A percentile compares a stretch with the other conserved stretches of the same genome.
Conservation (phyloP, 1,140 invertebrate species). For the Oedothorax gibbosus region DNA sequence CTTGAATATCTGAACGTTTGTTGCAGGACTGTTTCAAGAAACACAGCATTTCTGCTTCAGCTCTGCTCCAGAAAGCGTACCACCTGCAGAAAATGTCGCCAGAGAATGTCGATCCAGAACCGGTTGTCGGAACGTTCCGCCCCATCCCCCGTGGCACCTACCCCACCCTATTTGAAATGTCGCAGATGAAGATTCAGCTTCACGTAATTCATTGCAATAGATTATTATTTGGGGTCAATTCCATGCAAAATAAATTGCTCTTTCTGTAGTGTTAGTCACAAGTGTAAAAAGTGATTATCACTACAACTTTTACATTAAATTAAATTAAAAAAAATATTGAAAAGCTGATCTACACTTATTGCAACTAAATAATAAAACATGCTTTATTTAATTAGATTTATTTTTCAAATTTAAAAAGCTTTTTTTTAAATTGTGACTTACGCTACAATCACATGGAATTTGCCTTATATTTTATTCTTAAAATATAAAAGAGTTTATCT, state of each 20-base stretch:
- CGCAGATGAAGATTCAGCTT: conserved; percentile 40
- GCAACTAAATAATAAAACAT: too few relatives aligned
- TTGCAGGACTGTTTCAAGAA: conserved; percentile 23
- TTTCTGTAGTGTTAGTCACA: background rate
- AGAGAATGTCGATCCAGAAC: conserved; percentile 19
- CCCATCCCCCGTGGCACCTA: conserved; percentile 49
- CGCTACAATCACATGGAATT: background rate
- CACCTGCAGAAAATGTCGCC: conserved; percentile 16
- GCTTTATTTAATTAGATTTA: too few relatives aligned
- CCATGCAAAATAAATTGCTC: background rate
- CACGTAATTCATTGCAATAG: conserved; percentile 9
- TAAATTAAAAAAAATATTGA: too few relatives aligned
- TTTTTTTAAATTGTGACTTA: too few relatives aligned
- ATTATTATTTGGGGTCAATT: background rate
- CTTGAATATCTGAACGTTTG: background rate
- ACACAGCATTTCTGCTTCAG: conserved; percentile 40
- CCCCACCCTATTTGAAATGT: conserved; percentile 42
- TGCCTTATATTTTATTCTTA: background rate
- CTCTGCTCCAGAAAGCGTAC: conserved; percentile 41
- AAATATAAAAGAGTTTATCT: background rate
- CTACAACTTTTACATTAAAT: too few relatives aligned
- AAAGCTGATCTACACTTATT: too few relatives aligned
- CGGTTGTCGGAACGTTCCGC: conserved; percentile 24
- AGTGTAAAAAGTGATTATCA: too few relatives aligned
- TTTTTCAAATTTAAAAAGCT: too few relatives aligned